These are phyloP conservation scores for Neodiprion fabricii DNA, from an alignment of 1,140 invertebrate species.

Conservation along the genomic window DNA sequence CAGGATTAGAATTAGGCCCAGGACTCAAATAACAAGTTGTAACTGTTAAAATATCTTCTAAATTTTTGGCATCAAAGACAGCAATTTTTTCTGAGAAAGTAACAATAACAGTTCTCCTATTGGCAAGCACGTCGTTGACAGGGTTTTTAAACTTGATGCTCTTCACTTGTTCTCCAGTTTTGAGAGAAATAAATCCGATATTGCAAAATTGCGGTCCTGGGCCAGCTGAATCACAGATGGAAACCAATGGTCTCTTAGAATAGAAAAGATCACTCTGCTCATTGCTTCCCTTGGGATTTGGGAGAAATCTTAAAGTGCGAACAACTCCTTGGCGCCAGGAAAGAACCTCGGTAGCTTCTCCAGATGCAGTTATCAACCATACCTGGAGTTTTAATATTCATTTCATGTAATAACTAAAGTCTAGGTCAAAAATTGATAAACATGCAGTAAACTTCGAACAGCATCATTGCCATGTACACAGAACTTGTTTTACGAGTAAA, in stretches of 20 bases:
- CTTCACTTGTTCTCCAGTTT: slow-evolving; percentile 87
- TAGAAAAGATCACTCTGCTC: slow-evolving; percentile 71
- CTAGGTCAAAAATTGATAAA: slow-evolving; percentile 19
- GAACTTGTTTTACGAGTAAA: slow-evolving; percentile 50
- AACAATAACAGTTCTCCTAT: slow-evolving; percentile 82
- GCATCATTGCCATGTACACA: not conserved
- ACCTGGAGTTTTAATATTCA: slow-evolving; percentile 58
- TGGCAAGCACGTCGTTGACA: slow-evolving; percentile 86
- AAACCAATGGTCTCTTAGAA: slow-evolving; percentile 83
- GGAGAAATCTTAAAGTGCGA: slow-evolving; percentile 81
- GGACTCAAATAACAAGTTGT: slow-evolving; percentile 91
- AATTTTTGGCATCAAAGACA: slow-evolving; percentile 86
- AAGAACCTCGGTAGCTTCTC: slow-evolving; percentile 90
- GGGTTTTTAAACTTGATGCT: slow-evolving; percentile 92
- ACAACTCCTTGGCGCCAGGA: slow-evolving; percentile 90
- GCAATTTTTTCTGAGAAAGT: slow-evolving; percentile 90
- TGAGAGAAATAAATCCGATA: slow-evolving; percentile 89
- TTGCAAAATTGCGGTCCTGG: slow-evolving; percentile 84
- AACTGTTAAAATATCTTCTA: slow-evolving; percentile 86
- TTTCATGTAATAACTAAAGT: slow-evolving; percentile 21
- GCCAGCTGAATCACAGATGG: slow-evolving; percentile 83
- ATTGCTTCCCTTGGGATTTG: slow-evolving; percentile 72
- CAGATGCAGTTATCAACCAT: slow-evolving; percentile 80
- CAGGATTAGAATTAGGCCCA: slow-evolving; percentile 85
- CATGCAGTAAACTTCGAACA: slow-evolving; percentile 13